These are phyloP conservation scores for Bolinopsis microptera DNA, from an alignment of 37 sponge, comb jelly and placozoan genomes.

Conservation along the genomic window DNA sequence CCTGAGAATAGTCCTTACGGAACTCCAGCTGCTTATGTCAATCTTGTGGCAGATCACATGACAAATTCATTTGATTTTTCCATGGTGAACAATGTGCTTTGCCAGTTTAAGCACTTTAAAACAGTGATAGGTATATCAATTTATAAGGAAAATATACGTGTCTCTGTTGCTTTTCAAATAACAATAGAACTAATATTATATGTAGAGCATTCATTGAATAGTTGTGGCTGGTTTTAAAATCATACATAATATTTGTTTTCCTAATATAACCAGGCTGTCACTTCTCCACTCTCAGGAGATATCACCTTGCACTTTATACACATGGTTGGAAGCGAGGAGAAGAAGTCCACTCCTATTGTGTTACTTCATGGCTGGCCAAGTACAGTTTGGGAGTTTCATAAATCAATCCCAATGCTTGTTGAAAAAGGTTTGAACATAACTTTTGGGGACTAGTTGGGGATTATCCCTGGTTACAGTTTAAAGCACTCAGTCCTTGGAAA, in stretches of 20 bases:
- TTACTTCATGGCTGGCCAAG: conserved; percentile 62
- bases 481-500: not conserved
- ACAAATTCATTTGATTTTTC: not conserved
- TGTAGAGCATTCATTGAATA: too few relatives aligned
- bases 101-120: conserved; percentile 10
- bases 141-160: too few relatives aligned
- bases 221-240: too few relatives aligned
- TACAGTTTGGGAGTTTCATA: conserved; percentile 34
- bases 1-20: conserved; percentile 22
- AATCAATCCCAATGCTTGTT: conserved; percentile 30
- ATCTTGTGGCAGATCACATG: not conserved
- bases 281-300: conserved; percentile 21
- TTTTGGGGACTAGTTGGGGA: too few relatives aligned
- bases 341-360: not conserved
- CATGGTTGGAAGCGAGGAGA: not conserved
- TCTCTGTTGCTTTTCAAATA: too few relatives aligned
- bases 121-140: conserved; percentile 3
- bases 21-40: conserved; percentile 5
- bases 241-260: too few relatives aligned
- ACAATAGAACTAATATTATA: too few relatives aligned
- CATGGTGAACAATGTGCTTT: not conserved
- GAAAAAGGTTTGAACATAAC: conserved; percentile 1
- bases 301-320: conserved; percentile 35
- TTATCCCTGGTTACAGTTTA: too few relatives aligned
- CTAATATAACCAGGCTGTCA: too few relatives aligned